Conservation (phyloP, 2,113 vertebrate species). For the Corythornis cristatus region DNA sequence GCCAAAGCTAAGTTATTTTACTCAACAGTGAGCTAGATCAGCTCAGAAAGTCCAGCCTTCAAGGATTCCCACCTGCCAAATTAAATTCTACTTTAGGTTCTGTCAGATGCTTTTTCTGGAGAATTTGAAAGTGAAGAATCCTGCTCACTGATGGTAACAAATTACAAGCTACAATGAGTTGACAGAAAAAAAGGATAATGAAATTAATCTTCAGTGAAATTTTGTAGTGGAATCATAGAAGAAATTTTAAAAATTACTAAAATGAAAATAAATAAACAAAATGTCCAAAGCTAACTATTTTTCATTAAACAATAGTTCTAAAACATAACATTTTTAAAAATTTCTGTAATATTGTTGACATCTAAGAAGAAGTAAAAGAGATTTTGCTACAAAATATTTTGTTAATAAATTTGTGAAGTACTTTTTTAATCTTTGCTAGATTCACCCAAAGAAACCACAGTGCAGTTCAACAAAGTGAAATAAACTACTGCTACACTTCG, state of each 20-base stretch:
- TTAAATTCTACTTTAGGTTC: not conserved
- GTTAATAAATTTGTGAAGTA: not conserved
- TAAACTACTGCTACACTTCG: not conserved
- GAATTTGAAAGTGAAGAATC: not conserved
- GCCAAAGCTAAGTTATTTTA: not conserved
- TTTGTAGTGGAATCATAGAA: not conserved
- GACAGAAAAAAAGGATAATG: not conserved
- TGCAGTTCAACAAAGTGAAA: not conserved
- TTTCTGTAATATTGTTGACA: accelerated
- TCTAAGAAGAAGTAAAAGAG: not conserved
- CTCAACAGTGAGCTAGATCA: not conserved
- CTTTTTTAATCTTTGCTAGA: not conserved
- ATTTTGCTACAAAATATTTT: not conserved
- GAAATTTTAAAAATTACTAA: not conserved
- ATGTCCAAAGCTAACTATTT: not conserved
- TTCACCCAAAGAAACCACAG: not conserved
- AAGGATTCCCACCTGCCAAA: not conserved
- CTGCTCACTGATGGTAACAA: not conserved
- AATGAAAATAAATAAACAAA: not conserved
- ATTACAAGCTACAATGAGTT: not conserved
- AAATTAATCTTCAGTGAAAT: not conserved
- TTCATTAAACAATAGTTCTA: not conserved
- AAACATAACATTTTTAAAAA: not conserved
- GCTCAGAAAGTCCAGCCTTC: not conserved
- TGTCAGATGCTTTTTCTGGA: not conserved